A percentile compares a stretch with the other conserved stretches of the same genome.
Conservation (phyloP, 2,888 invertebrate genomes). For the Lomographa bimaculata region DNA sequence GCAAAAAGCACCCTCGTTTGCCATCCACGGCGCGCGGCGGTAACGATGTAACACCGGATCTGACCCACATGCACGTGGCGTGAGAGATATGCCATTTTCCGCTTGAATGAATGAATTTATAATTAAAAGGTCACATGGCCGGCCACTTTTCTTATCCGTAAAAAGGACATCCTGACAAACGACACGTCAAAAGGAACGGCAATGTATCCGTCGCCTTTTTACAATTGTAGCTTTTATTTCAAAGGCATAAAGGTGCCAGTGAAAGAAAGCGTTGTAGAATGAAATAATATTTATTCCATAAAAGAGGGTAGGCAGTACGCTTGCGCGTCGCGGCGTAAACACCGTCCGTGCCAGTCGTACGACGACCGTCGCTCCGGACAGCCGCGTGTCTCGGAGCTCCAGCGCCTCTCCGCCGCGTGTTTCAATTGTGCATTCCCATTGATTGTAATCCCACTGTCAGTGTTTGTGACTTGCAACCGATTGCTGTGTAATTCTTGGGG, state of each 20-base stretch:
- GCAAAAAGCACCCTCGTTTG: constrained; percentile 5
- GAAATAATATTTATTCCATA: constrained; percentile 31
- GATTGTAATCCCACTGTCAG: constrained; percentile 38
- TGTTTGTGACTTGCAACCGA: constrained; percentile 43
- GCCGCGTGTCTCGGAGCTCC: constrained; percentile 34
- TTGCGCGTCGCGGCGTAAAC: constrained; percentile 69
- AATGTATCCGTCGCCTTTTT: constrained; percentile 8
- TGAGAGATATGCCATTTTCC: constrained; percentile 13
- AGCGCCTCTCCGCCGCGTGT: constrained; percentile 50
- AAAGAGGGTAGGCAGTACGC: constrained; percentile 61
- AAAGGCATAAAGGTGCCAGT: constrained; percentile 34
- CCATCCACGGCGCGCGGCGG: constrained; percentile 1
- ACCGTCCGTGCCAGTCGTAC: constrained; percentile 60
- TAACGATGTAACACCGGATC: constrained; percentile 16
- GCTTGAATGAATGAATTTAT: constrained; percentile 29
- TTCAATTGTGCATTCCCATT: constrained; percentile 45
- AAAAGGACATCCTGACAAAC: constrained; percentile 30
- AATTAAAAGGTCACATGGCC: constrained; percentile 28
- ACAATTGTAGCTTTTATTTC: constrained; percentile 32
- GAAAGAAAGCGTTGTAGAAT: constrained; percentile 21
- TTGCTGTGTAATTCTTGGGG: constrained; percentile 53
- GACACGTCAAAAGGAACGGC: constrained; percentile 19
- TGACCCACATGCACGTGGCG: constrained; percentile 20
- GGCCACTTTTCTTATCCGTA: constrained; percentile 26
- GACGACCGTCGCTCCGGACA: constrained; percentile 50